A percentile compares a stretch with the other conserved stretches of the same genome.
Conservation (phyloP, 2,888 invertebrate genomes). For the Strigamia crassipes region DNA sequence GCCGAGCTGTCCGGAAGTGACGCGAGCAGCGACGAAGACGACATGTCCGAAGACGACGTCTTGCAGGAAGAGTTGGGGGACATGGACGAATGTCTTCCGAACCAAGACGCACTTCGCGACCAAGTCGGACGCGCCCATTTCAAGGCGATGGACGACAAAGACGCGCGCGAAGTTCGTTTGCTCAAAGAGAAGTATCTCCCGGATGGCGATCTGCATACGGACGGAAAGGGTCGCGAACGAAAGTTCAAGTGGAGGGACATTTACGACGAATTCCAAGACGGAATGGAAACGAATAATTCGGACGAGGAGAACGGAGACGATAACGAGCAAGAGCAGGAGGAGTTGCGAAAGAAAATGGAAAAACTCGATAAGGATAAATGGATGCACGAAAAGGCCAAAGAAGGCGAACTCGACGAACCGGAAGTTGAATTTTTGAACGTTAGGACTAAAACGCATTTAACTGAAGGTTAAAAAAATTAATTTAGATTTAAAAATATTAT, state of each 20-base stretch:
- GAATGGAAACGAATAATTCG: constrained; percentile 48
- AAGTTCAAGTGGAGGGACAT: constrained; percentile 85
- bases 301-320: constrained; percentile 58
- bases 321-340: constrained; percentile 68
- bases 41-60: constrained; percentile 69
- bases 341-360: constrained; percentile 77
- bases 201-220: constrained; percentile 81
- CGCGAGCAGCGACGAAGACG: constrained; percentile 86
- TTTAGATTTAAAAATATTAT: background rate
- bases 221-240: constrained; percentile 74
- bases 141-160: constrained; percentile 78
- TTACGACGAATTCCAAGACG: constrained; percentile 55
- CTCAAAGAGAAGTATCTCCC: constrained; percentile 86
- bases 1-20: constrained; percentile 91
- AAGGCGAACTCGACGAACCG: background rate
- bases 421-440: background rate
- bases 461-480: background rate
- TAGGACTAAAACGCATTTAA: background rate
- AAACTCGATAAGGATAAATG: constrained; percentile 80
- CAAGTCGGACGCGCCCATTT: constrained; percentile 85
- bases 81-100: constrained; percentile 73
- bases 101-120: constrained; percentile 71
- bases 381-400: constrained; percentile 65
- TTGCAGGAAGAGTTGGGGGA: constrained; percentile 86
- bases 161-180: constrained; percentile 79